These are phyloP conservation scores for Enteromius fasciolatus DNA, from an alignment of 2,797 vertebrate species.

Conservation along the genomic window DNA sequence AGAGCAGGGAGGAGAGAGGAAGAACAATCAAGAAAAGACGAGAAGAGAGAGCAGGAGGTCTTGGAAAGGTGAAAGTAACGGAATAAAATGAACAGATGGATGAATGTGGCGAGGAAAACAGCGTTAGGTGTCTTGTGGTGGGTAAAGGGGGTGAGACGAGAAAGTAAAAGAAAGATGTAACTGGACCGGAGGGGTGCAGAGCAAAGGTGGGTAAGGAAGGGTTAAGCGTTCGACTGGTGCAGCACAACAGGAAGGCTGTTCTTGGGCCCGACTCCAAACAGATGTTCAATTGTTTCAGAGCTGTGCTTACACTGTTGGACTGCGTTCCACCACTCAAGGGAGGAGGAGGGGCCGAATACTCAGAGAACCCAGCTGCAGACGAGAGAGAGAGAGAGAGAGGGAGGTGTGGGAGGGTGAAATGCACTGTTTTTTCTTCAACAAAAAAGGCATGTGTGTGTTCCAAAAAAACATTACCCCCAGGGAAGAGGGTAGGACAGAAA, in stretches of 20 bases:
- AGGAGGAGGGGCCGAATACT: constrained; percentile 68
- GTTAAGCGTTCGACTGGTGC: constrained; percentile 80
- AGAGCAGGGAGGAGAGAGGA: constrained; percentile 28
- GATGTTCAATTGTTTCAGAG: constrained; percentile 92
- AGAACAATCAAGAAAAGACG: constrained; percentile 7
- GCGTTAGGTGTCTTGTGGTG: neutral
- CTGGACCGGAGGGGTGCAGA: constrained; percentile 18
- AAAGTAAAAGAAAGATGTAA: constrained; percentile 28
- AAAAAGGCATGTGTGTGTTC: constrained; percentile 67
- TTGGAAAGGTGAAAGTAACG: neutral
- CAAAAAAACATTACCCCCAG: constrained; percentile 66
- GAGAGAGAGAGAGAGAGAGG: constrained; percentile 40
- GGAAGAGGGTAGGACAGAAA: constrained; percentile 75
- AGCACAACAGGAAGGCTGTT: constrained; percentile 80
- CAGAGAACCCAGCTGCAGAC: constrained; percentile 85
- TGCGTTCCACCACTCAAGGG: constrained; percentile 83
- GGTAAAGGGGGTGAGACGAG: neutral
- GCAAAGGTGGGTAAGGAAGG: constrained; percentile 61
- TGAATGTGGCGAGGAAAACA: neutral
- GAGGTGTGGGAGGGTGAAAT: constrained; percentile 28
- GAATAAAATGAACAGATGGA: constrained; percentile 1
- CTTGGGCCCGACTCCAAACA: constrained; percentile 87
- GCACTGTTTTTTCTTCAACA: constrained; percentile 54
- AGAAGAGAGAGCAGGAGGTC: constrained; percentile 11
- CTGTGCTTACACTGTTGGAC: constrained; percentile 89